phyloP scores from a whole-genome alignment of 2,888 invertebrate species.

The Cheilosia pagana region DNA sequence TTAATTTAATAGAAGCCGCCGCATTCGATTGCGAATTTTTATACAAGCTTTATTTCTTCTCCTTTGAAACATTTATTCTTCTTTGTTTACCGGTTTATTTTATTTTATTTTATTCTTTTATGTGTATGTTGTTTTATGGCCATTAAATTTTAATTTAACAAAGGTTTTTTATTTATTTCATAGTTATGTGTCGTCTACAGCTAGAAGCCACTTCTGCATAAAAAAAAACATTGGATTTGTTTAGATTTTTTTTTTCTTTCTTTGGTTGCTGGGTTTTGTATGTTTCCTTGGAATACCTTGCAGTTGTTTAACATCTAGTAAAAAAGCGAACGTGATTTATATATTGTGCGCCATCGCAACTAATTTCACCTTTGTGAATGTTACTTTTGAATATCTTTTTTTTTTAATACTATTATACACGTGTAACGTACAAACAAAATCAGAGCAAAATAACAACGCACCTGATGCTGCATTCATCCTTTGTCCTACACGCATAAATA shows the following conservation, averaged over 20 bases:
- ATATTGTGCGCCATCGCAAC: slow-evolving; percentile 55
- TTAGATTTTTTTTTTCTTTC: slow-evolving; percentile 40
- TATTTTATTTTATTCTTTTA: slow-evolving; percentile 5
- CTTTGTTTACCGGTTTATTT: slow-evolving; percentile 18
- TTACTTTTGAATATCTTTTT: slow-evolving; percentile 38
- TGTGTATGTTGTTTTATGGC: slow-evolving; percentile 56
- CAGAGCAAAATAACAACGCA: slow-evolving; percentile 54
- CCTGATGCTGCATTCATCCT: slow-evolving; percentile 69
- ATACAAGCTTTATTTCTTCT: slow-evolving; percentile 47
- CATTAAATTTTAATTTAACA: slow-evolving; percentile 62
- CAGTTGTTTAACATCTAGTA: slow-evolving; percentile 58
- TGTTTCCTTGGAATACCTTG: slow-evolving; percentile 59
- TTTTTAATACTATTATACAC: slow-evolving; percentile 43
- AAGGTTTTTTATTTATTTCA: slow-evolving; percentile 62
- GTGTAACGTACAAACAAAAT: slow-evolving; percentile 53
- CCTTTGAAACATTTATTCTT: slow-evolving; percentile 1
- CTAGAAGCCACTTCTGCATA: slow-evolving; percentile 57
- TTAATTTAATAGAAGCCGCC: slow-evolving; percentile 34
- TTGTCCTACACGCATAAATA: slow-evolving; percentile 59
- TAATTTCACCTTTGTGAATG: slow-evolving; percentile 67
- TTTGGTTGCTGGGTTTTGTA: slow-evolving; percentile 69
- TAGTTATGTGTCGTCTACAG: slow-evolving; percentile 71
- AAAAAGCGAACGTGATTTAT: slow-evolving; percentile 35
- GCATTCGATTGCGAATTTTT: slow-evolving; percentile 18
- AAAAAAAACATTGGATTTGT: slow-evolving; percentile 47